Base-by-base conservation (phyloP, 2,797 vertebrate genomes). In the Nyctibius grandis region DNA sequence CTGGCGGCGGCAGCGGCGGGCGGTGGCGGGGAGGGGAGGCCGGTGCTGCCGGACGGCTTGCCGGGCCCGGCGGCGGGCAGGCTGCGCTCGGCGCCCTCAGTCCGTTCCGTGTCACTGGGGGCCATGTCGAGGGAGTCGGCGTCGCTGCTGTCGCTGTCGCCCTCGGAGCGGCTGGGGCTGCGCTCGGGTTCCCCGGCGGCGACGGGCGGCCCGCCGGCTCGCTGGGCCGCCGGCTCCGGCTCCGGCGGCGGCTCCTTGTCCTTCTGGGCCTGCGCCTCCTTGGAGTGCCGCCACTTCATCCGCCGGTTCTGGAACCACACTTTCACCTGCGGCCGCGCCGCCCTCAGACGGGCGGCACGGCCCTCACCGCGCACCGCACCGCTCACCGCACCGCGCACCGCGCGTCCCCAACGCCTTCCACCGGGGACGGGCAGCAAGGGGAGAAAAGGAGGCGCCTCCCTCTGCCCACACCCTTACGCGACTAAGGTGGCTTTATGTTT, bases 281-380 rank as follows among this genome's bases (percentile, higher is more conserved):
- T 99, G 72, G 99, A 99, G 95, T 99, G 99, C 80, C 99, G 98
- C 99, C 99, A 99, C 97, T 99, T 99, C 99, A 99, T 99, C 68
- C 99, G 98, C 38, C 99, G 98, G 95, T 99, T 99, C 98, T 99
- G 99, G 97, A 99, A 99, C 99, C 99, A 99, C 59, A 99, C 99
- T 97, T 99, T 99, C 94, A 99, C 99, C 97, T 99, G 99, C 94
- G 99, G 74, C 76, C 73, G 54, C 31, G 14, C 91, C 59, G 87
- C 92, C 82, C 89, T 95, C 36, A 96, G 95, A 72, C 8, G 40
- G 79, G 86, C 2, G 21, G 29, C 67, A 56, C 40, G 72, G 67
- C 70, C 72, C 33, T 26, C 33, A 26, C 18, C 42, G 40, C 21
- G 26, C 67, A 34, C 12, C 38, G 57, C 50, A 5, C 25, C 29